Base-by-base conservation (phyloP, 1,140 invertebrate species). In the Trypoxylus dichotomus region DNA sequence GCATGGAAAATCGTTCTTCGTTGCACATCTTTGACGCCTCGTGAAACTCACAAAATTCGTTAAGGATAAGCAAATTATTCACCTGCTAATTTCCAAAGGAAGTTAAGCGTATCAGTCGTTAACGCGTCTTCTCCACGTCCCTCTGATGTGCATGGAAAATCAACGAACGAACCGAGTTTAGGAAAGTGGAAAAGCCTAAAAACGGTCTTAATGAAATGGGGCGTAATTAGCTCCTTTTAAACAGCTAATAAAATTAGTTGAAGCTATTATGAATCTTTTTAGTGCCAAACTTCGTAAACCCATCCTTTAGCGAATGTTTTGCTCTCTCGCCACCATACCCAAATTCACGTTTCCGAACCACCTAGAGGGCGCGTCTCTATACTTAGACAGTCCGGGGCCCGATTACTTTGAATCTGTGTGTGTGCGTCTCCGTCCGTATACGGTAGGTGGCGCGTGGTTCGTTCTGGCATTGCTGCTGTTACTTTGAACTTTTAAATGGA, bases 191-290 rank as follows among this genome's bases (percentile, higher is more conserved):
- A 68, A 27, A 68, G 41, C 74, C 74, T 75, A n/a, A 43, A 75
- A 75, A 75, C 43, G 25, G 43, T 42, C 15, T 24, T 75, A 75
- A 75, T 47, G 74, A 75, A 54, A 75, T 24, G 19, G 43, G 19
- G 25, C 21, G 74, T 43, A 47, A 75, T 47, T 75, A 27, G 43
- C 74, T 75, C 74, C 74, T 54, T 54, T 75, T 75, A 54, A 75
- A 75, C 41, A 27, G 74, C 24, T 43, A 43, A 54, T 47, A 47
- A 29, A 75, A 75, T 47, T 75, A 47, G 41, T 43, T 7, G 24
- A 54, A 42, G 74, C 74, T 54, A 54, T 75, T 75, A 75, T 75
- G 74, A 75, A 75, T 75, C 74, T 75, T 75, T 75, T 75, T 75
- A 75, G 42, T 42, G 32, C 43, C 29, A 21, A 74, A 43, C 72